Conservation (phyloP, 2,888 invertebrate genomes). For the Clivina fossor region DNA sequence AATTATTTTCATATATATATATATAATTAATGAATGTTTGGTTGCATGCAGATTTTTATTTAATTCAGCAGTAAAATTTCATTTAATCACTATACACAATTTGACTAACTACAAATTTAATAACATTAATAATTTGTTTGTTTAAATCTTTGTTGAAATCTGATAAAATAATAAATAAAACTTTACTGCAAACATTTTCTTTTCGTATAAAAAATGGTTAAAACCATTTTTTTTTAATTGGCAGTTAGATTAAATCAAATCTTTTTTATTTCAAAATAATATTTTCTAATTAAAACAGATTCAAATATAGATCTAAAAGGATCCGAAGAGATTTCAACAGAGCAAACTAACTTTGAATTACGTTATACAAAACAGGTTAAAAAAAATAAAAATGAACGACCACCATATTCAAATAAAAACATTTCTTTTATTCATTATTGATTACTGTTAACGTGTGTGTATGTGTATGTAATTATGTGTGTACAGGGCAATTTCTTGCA, state of each 20-base stretch:
- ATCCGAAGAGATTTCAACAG: slow-evolving; percentile 16
- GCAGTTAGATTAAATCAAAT: no score
- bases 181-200: not conserved
- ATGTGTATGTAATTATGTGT: slow-evolving; percentile 16
- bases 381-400: slow-evolving; percentile 15
- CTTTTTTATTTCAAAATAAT: not conserved
- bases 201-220: not conserved
- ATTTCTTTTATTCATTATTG: slow-evolving; percentile 21
- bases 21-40: slow-evolving; percentile 21
- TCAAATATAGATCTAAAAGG: slow-evolving; percentile 8
- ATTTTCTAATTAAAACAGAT: slow-evolving; percentile 1
- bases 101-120: slow-evolving; percentile 26
- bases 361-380: slow-evolving; percentile 10
- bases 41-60: slow-evolving; percentile 25
- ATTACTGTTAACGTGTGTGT: slow-evolving; percentile 15
- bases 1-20: slow-evolving; percentile 19
- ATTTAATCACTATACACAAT: slow-evolving; percentile 27
- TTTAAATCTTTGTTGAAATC: slow-evolving; percentile 26
- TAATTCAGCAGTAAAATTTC: slow-evolving; percentile 27
- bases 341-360: slow-evolving; percentile 18
- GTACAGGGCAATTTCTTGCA: slow-evolving; percentile 14
- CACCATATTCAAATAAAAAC: slow-evolving; percentile 14
- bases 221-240: not conserved
- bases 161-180: not conserved
- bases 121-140: slow-evolving; percentile 24